Base-by-base conservation (phyloP, 2,888 invertebrate genomes). In the Malthinus seriepunctatus region DNA sequence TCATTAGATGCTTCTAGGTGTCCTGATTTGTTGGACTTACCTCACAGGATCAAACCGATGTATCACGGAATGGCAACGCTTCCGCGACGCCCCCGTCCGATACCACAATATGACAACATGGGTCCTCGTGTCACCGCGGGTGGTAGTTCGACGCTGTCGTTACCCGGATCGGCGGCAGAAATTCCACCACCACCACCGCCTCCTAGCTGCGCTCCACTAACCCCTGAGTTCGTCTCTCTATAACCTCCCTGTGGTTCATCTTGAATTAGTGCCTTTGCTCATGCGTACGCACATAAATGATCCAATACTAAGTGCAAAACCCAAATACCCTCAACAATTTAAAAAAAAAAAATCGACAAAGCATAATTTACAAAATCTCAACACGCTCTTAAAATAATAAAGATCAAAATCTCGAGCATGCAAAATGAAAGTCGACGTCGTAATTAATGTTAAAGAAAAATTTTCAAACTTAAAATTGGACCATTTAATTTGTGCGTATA, bases 71-170 rank as follows among this genome's bases (percentile, higher is more conserved):
- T 76, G 79, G 81, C 73, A 66, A 80, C 76, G 70, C 73, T 73
- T 72, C 80, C 73, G 60, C 75, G 73, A 69, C 73, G 81, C 59
- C 77, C 73, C 9, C 76, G 80, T 73, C 75, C 84, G 50, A 83
- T 83, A 63, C 86, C 89, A 51, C 88, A 89, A 62, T 93, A 94
- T 77, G 94, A 95, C 80, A 93, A 93, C 79, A 91, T 93, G 89
- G 93, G 93, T 6, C 90, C 93, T 51, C 84, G 93, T 64, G 91
- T 93, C 50, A 94, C 93, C 8, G 93, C 93, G 33, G 91, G 91
- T 63, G 94, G 94, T 46, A 92, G 91, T 75, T 93, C 93, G 7
- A 91, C 90, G 23, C 86, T 93, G 75, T 93, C 93, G 31, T 82
- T 94, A 65, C 90, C 91, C 63, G 91, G 87, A 71, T 83, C 83